Percentiles rank a stretch among this genome's conserved stretches.
These are phyloP conservation scores for Trissolcus brochymenae DNA, from an alignment of 2,888 invertebrate species.

Conservation along the genomic window DNA sequence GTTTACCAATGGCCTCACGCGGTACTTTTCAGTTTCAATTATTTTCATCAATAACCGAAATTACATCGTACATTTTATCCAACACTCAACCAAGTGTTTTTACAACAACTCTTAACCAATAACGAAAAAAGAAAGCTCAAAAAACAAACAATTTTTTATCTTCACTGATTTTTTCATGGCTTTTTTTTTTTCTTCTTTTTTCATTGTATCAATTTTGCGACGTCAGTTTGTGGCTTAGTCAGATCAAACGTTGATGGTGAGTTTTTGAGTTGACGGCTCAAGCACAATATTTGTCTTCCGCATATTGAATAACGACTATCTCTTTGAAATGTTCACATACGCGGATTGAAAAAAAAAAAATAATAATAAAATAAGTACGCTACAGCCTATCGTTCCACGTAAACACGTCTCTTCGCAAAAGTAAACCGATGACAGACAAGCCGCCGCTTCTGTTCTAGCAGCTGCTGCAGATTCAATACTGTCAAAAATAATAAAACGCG, in stretches of 20 bases:
- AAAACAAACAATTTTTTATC: too few relatives aligned
- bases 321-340: constrained; percentile 37
- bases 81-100: too few relatives aligned
- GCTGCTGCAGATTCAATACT: constrained; percentile 6
- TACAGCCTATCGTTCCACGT: constrained; percentile 29
- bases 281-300: constrained; percentile 38
- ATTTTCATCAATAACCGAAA: too few relatives aligned
- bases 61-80: too few relatives aligned
- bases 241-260: constrained; percentile 1
- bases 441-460: constrained; percentile 40
- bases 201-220: too few relatives aligned
- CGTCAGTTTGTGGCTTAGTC: constrained; percentile 1
- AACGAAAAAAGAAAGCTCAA: too few relatives aligned
- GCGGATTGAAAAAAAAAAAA: constrained; percentile 38
- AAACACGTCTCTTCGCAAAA: constrained; percentile 47
- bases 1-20: too few relatives aligned
- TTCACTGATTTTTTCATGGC: too few relatives aligned
- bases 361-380: not conserved
- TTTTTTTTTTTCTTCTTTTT: too few relatives aligned
- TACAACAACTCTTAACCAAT: too few relatives aligned
- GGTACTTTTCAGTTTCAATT: too few relatives aligned
- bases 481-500: not conserved
- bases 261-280: not conserved
- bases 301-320: constrained; percentile 38
- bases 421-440: constrained; percentile 42